Evolutionary conservation across 2,888 invertebrate genomes (phyloP), one percentile per base, ranked within the genome.

Genomic region (Lottia gigantea): DNA sequence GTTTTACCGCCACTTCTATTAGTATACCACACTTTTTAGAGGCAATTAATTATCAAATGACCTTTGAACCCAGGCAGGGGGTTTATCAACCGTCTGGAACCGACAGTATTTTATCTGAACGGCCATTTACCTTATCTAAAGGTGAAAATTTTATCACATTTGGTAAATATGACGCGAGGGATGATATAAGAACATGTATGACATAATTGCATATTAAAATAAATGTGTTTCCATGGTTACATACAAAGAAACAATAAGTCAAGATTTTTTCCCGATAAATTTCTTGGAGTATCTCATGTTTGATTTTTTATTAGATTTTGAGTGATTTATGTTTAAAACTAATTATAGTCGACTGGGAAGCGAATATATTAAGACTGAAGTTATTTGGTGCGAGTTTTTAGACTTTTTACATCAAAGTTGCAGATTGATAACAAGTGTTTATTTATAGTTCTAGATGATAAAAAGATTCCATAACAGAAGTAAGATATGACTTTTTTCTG

Each of bases 51-150:
- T 23, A 55, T 23, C 19, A 19, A 23, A 23, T 23, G 55, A 55
- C 19, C 55, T 55, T 55, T 55, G 19, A 55, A 55, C 55, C 55
- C 19, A 23, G 55, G 23, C 23, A 55, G 55, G 23, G 23, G 55
- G 55, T 23, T 55, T 55, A 55, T 55, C 19, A 55, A 55, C 8
- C 19, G 55, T 55, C 55, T 55, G 23, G 55, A 55, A 55, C 19
- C 23, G 55, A 55, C 23, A 55, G 11, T 40, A 40, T 23, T 55
- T 55, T 55, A 55, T 55, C 55, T 23, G 55, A 55, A 23, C 11
- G 19, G 23, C 11, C 14, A 19, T 23, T 55, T 55, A 23, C 14
- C 19, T 55, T 55, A 55, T 55, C 55, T 40, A 23, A 23, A 23
- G 55, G 55, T 55, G 55, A 23, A 55, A 55, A 55, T 55, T 23